Evolutionary conservation across 1,140 invertebrate genomes (phyloP), one percentile per base, ranked within the genome.

Genomic region (Caerostris darwini): DNA sequence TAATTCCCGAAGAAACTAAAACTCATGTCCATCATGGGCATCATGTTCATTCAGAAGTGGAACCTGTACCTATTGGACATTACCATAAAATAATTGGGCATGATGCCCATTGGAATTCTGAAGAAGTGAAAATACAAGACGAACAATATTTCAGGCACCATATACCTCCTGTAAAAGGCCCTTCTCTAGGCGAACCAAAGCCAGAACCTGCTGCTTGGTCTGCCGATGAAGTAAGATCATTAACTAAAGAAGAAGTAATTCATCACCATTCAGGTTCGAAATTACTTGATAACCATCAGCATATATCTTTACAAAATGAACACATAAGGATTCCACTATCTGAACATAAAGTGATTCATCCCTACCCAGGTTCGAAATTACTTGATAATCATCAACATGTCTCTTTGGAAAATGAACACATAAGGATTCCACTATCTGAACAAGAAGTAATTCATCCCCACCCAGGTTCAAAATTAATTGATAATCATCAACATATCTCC

Each of bases 1-100:
- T 7, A 14, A 6, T 17, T 14, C 7, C 61, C 5, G 59, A 89
- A 58, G 82, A 85, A n/a, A 56, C 54, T 7, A 3, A 85, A n/a
- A 58, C n/a, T 64, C 85, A 61, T n/a, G 14, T 61, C 6, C 56
- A 82, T 59, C 34, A 34, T 17, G 89, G 69, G 12, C 69, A 58
- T n/a, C 10, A 34, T 17, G 54, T 5, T 1, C 10, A n/a, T 7
- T 61, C 85, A 53, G 85, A 87, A 19, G 71, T 81, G 5, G 81
- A 90, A 58, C 71, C 89, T 58, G 71, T 90, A 34, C 67, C 89
- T 17, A 71, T 90, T 54, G 89, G 89, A 7, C 89, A 90, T n/a
- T 90, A 81, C 54, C 90, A 92, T 67, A 69, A 58, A 50, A 87
- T 93, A 56, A 88, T 93, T 81, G 92, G 92, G 3, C 92, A 93